Base-by-base conservation (phyloP, 1,140 invertebrate genomes). In the Drosophila ironensis region DNA sequence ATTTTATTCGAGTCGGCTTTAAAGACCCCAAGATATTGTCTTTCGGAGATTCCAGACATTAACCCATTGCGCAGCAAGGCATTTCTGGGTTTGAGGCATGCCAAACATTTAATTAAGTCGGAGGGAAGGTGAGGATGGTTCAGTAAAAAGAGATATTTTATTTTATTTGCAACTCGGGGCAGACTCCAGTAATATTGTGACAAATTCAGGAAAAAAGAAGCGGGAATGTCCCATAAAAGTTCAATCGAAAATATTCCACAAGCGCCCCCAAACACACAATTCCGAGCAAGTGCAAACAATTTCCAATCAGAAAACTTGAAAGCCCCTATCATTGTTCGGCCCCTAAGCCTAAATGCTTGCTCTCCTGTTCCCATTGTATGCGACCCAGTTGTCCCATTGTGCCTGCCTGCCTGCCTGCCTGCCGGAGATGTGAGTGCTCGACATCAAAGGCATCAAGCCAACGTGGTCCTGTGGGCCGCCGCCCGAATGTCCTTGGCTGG, bases 1-100 rank as follows among this genome's bases (percentile, higher is more conserved):
- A 73, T 82, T 82, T 82, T 70, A 82, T 82, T 78, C 37, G 45
- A 50, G 69, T 12, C 48, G 28, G 37, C 63, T 77, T 82, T 82
- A 77, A 82, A 70, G 78, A 45, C 77, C 52, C 73, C 35, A n/a
- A 64, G 71, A 60, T 56, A 64, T 77, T 77, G 61, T 77, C 74
- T 76, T 63, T 68, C n/a, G 37, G 27, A 17, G 51, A 17, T 28
- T 14, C 16, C 3, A 20, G 54, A 48, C 47, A 70, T 71, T 70
- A 56, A 41, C 47, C 51, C 59, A 68, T 77, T 81, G 57, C 61
- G 50, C 47, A 27, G 63, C 61, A 54, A 50, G 63, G 76, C 30
- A 38, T 52, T 42, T 14, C n/a, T n/a, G n/a, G 52, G 11, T 33
- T 25, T 9, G 35, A 22, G 12, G 19, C 7, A 19, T 38, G 9